Evolutionary conservation across 2,888 invertebrate species (phyloP).

Genomic region (Chaitophorus viminalis): DNA sequence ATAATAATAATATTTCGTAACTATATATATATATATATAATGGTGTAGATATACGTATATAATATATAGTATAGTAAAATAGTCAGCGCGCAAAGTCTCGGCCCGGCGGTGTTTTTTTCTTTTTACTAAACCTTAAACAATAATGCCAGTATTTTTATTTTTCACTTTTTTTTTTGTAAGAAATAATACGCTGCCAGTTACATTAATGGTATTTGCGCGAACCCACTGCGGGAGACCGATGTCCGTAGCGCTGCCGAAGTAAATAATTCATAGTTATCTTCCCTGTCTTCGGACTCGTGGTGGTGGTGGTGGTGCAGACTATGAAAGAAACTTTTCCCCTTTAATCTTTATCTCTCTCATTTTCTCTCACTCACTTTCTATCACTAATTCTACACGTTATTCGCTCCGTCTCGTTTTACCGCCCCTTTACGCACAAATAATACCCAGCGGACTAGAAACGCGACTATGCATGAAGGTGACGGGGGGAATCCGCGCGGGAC

Average conservation of each 20-base stretch:
- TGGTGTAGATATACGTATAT: not conserved
- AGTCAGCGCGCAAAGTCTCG: not conserved
- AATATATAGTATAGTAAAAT: not conserved
- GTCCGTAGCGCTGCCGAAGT: conserved; percentile 40
- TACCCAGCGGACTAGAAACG: not conserved
- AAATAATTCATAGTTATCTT: conserved; percentile 57
- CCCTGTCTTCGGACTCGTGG: not conserved
- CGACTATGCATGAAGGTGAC: not conserved
- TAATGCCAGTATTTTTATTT: conserved; percentile 19
- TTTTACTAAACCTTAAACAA: conserved; percentile 39
- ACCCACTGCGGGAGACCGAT: conserved; percentile 49
- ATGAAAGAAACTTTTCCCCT: conserved; percentile 37
- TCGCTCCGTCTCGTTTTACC: not conserved
- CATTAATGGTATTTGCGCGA: conserved; percentile 42
- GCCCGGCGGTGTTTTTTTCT: not conserved
- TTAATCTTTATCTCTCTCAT: not conserved
- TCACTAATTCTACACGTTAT: too few species aligned
- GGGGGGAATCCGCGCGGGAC: not conserved
- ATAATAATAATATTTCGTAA: not conserved
- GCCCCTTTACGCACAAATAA: not conserved
- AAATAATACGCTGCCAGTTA: conserved; percentile 38
- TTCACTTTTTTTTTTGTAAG: too few species aligned
- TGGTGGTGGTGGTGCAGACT: not conserved
- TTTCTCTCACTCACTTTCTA: too few species aligned
- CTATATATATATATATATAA: too few species aligned